Evolutionary conservation across 2,888 invertebrate species (phyloP).

Genomic region (Papilio protenor): DNA sequence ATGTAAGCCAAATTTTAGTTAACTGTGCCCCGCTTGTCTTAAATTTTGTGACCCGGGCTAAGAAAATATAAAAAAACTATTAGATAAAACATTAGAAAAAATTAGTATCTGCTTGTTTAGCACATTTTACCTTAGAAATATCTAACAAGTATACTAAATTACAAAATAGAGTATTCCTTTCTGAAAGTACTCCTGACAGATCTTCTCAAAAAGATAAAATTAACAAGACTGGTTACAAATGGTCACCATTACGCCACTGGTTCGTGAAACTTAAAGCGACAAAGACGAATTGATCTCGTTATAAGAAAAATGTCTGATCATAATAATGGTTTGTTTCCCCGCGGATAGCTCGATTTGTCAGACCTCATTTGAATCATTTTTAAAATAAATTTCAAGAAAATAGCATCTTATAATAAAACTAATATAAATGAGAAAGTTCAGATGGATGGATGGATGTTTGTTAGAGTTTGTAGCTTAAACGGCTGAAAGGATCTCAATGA

Average conservation of each 20-base stretch:
- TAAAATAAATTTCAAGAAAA: constrained; percentile 4
- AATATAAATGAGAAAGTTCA: no score
- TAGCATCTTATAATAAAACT: no score
- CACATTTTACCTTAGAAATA: background rate
- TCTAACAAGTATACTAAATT: background rate
- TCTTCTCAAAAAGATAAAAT: background rate
- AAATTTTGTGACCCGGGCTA: no score
- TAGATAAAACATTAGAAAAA: background rate
- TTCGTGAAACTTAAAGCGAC: constrained; percentile 31
- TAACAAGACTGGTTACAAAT: constrained; percentile 17
- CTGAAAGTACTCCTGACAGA: background rate
- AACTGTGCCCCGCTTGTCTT: no score
- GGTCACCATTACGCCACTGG: constrained; percentile 17
- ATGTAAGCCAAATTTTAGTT: no score
- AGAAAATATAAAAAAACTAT: no score
- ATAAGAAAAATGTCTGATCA: constrained; percentile 32
- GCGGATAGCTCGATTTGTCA: constrained; percentile 7
- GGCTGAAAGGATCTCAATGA: no score
- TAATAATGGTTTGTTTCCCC: constrained; percentile 24
- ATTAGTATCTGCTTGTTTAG: background rate
- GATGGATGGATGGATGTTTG: no score
- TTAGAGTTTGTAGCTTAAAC: no score
- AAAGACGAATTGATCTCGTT: constrained; percentile 28
- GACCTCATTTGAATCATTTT: constrained; percentile 1
- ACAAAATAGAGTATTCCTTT: background rate